Evolutionary conservation across 1,140 invertebrate species (phyloP).

Genomic region (Aphelinus certus): DNA sequence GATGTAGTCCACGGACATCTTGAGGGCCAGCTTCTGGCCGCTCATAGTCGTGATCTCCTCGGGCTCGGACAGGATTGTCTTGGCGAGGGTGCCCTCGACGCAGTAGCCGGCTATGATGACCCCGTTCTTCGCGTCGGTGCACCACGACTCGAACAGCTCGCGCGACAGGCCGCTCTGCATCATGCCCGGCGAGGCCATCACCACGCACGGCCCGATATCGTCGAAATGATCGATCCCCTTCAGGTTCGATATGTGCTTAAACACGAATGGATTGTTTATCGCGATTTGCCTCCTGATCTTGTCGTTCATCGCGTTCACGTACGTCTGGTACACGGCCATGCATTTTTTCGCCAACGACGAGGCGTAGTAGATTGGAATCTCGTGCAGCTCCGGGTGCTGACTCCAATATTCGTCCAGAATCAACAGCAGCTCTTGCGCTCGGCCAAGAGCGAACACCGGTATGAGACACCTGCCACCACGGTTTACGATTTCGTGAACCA

Average conservation of each 20-base stretch:
- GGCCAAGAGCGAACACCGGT: constrained; percentile 97
- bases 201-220: constrained; percentile 98
- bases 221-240: constrained; percentile 99
- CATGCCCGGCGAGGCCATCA: constrained; percentile 99
- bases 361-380: constrained; percentile 99
- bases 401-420: constrained; percentile 99
- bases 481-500: constrained; percentile 95
- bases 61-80: constrained; percentile 96
- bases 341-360: constrained; percentile 99
- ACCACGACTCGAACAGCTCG: constrained; percentile 99
- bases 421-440: constrained; percentile 95
- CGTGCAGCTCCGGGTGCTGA: constrained; percentile 96
- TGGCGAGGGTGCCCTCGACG: constrained; percentile 98
- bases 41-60: constrained; percentile 96
- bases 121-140: constrained; percentile 96
- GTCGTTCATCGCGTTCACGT: constrained; percentile 99
- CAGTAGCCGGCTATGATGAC: constrained; percentile 99
- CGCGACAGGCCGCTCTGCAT: constrained; percentile 98
- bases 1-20: constrained; percentile 99
- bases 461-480: constrained; percentile 97
- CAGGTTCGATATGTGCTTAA: constrained; percentile 98
- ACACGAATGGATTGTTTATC: constrained; percentile 99
- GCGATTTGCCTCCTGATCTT: constrained; percentile 95
- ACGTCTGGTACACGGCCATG: constrained; percentile 99
- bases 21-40: constrained; percentile 94